Percentiles rank a stretch among this genome's conserved stretches.
These are phyloP conservation scores for Rosalia funebris DNA, from an alignment of 2,888 invertebrate species.

Conservation along the genomic window DNA sequence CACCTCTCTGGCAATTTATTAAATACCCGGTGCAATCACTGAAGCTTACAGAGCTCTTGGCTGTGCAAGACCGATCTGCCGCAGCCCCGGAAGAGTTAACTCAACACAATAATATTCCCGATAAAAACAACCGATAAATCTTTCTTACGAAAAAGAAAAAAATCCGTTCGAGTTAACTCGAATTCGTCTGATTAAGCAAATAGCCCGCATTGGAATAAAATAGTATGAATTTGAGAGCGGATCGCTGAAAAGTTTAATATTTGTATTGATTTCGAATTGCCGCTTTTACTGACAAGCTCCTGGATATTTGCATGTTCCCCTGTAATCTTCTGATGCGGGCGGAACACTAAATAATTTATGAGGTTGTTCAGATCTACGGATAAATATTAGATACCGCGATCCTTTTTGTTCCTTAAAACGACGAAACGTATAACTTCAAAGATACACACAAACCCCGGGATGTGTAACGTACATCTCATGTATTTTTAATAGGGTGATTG, in stretches of 20 bases:
- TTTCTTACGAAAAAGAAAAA: background rate
- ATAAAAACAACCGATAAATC: no score
- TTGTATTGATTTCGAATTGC: slow-evolving; percentile 41
- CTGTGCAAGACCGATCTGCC: no score
- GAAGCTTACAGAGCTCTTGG: no score
- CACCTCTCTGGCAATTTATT: no score
- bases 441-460: no score
- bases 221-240: slow-evolving; percentile 40
- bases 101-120: no score
- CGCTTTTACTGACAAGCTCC: slow-evolving; percentile 23
- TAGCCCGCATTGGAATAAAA: slow-evolving; percentile 41
- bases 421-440: slow-evolving; percentile 20
- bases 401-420: slow-evolving; percentile 16
- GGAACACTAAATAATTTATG: slow-evolving; percentile 24
- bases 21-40: no score
- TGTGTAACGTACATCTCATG: no score
- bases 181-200: slow-evolving; percentile 12
- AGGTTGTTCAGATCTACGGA: slow-evolving; percentile 19
- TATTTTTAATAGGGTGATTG: no score
- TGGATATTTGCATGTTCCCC: slow-evolving; percentile 27
- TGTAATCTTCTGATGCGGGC: slow-evolving; percentile 31
- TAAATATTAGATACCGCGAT: slow-evolving; percentile 21
- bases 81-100: no score
- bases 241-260: slow-evolving; percentile 41
- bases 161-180: slow-evolving; percentile 2